Evolutionary conservation across 2,113 vertebrate genomes (phyloP).

Genomic region (Tychaedon coryphoeus): DNA sequence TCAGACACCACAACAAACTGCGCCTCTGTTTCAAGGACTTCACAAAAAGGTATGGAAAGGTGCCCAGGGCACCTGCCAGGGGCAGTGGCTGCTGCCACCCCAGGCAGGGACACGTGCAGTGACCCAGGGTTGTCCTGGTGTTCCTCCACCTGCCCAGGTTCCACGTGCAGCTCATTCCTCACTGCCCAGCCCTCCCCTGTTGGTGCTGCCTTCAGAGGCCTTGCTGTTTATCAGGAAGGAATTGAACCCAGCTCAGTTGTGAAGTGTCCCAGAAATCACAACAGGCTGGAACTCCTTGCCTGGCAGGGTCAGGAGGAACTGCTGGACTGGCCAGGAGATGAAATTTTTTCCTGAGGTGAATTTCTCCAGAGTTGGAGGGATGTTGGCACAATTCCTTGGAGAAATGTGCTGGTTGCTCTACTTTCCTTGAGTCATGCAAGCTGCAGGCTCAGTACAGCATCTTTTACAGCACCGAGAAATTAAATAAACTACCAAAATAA

Average conservation of each 20-base stretch:
- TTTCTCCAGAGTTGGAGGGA: neutral
- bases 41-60: conserved; percentile 88
- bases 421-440: neutral
- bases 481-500: neutral
- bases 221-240: neutral
- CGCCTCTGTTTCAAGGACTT: conserved; percentile 99
- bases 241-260: neutral
- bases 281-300: neutral
- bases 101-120: neutral
- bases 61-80: neutral
- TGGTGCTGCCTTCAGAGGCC: neutral
- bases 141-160: neutral
- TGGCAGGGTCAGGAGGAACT: neutral
- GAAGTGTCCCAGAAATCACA: neutral
- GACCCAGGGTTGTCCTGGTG: neutral
- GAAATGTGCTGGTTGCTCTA: neutral
- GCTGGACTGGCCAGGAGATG: neutral
- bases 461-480: neutral
- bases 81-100: neutral
- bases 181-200: neutral
- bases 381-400: neutral
- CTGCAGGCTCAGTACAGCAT: neutral
- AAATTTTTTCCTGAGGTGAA: neutral
- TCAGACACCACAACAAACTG: conserved; percentile 97
- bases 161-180: neutral